Evolutionary conservation across 2,113 vertebrate genomes (phyloP), one percentile per base, ranked within the genome.

Genomic region (Gymnobelideus leadbeateri): DNA sequence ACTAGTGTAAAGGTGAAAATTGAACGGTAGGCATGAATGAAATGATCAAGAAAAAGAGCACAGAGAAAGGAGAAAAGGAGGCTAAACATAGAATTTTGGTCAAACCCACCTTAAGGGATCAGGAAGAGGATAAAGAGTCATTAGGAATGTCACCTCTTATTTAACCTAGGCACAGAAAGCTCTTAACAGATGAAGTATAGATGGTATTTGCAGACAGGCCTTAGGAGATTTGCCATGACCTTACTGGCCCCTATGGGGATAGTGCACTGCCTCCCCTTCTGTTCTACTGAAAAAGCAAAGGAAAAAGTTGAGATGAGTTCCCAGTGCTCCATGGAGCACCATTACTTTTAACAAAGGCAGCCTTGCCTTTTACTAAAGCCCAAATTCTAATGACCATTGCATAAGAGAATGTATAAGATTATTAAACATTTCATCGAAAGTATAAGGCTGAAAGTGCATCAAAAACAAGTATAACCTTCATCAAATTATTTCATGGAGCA

Each of bases 21-120:
- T 68, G 68, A 84, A 84, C 16, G 8, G 19, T 43, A 84, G 19
- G 68, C 68, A 84, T 84, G 37, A 84, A 84, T 84, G 68, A 84
- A n/a, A 84, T 84, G 37, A 6, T 84, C 6, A 84, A 84, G 68
- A 84, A 84, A 84, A 84, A 84, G 68, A 84, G 19, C n/a, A 84
- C 2, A 84, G 68, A 84, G 37, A 84, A 84, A 84, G n/a, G n/a
- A 84, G 19, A 84, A 84, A 43, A 84, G 68, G 37, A 84, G 68
- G 68, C 68, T 43, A 43, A 84, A 84, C 43, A 84, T 84, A 84
- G 37, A 84, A 84, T 84, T 84, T 84, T 84, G 68, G 68, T 84
- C n/a, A 84, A 84, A 84, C 68, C 68, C 68, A 84, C 68, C 68
- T 84, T 84, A 84, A 84, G 68, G 68, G 68, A 84, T 84, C 68